Percentiles rank a stretch among this genome's conserved stretches.
Conservation (phyloP, 2,888 invertebrate genomes). For the Drosophila fulvimacula region DNA sequence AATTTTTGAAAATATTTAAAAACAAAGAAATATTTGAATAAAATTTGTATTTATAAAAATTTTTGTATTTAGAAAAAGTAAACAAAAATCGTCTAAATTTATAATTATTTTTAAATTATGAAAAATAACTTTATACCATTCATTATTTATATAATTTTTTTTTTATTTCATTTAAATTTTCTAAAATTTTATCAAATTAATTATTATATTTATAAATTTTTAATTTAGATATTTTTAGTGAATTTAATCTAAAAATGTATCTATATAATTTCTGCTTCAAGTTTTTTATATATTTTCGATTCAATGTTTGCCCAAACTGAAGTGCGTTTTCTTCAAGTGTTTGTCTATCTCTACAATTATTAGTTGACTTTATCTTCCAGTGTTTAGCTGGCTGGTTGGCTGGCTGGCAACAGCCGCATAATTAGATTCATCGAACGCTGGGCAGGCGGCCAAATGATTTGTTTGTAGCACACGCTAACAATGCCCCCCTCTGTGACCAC, state of each 20-base stretch:
- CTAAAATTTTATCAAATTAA: too few relatives aligned
- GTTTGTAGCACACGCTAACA: constrained; percentile 49
- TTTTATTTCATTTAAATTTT: too few relatives aligned
- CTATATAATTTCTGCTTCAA: not conserved
- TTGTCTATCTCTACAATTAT: constrained; percentile 3
- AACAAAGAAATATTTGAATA: not conserved
- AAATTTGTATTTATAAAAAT: too few relatives aligned
- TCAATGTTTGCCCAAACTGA: not conserved
- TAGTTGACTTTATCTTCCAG: not conserved
- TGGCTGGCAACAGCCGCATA: constrained; percentile 28
- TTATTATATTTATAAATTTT: not conserved
- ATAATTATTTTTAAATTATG: too few relatives aligned
- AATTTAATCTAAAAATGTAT: not conserved
- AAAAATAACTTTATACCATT: too few relatives aligned
- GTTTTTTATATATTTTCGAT: not conserved
- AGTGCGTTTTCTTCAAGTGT: not conserved
- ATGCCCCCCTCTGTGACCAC: constrained; percentile 13
- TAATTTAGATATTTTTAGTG: not conserved
- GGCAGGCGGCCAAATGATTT: constrained; percentile 64
- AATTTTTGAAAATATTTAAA: too few relatives aligned
- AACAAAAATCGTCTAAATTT: too few relatives aligned
- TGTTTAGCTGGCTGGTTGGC: not conserved
- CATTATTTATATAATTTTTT: too few relatives aligned
- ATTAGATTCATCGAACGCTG: constrained; percentile 49
- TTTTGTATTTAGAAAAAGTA: too few relatives aligned